Evolutionary conservation across 2,797 vertebrate genomes (phyloP).

Genomic region (Bradypodion pumilum): DNA sequence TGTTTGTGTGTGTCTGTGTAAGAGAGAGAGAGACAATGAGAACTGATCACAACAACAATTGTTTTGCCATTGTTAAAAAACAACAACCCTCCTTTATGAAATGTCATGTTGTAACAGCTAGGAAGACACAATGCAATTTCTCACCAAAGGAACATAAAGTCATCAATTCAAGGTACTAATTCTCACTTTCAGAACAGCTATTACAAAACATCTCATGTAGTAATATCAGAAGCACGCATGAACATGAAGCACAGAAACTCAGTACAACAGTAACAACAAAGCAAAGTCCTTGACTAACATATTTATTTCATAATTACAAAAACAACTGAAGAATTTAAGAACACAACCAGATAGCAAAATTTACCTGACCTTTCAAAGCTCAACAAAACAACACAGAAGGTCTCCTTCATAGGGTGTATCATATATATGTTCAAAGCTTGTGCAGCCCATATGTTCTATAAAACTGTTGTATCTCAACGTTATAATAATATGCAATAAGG

Average conservation of each 20-base stretch:
- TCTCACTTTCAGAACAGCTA: conserved; percentile 38
- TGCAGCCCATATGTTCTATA: conserved; percentile 82
- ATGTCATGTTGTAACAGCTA: conserved; percentile 36
- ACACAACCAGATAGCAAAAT: conserved; percentile 78
- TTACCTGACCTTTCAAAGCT: conserved; percentile 83
- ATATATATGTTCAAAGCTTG: conserved; percentile 80
- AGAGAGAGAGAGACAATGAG: background rate
- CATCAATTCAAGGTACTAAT: conserved; percentile 53
- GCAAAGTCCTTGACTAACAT: conserved; percentile 50
- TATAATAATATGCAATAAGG: conserved; percentile 83
- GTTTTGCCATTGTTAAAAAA: no score
- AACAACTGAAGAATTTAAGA: conserved; percentile 76
- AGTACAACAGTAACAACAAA: background rate
- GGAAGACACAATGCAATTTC: conserved; percentile 56
- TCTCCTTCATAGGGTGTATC: conserved; percentile 76
- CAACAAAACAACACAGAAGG: conserved; percentile 85
- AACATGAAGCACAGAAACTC: conserved; percentile 34
- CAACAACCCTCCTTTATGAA: background rate
- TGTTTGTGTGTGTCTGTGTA: no score
- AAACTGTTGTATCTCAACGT: conserved; percentile 83
- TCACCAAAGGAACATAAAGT: conserved; percentile 24
- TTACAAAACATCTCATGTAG: conserved; percentile 42
- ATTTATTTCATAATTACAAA: conserved; percentile 57
- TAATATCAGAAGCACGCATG: conserved; percentile 39
- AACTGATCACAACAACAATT: background rate